A percentile compares a stretch with the other conserved stretches of the same genome.
Evolutionary conservation across 1,140 invertebrate genomes (phyloP).

Genomic region (Zaprionus africanus): DNA sequence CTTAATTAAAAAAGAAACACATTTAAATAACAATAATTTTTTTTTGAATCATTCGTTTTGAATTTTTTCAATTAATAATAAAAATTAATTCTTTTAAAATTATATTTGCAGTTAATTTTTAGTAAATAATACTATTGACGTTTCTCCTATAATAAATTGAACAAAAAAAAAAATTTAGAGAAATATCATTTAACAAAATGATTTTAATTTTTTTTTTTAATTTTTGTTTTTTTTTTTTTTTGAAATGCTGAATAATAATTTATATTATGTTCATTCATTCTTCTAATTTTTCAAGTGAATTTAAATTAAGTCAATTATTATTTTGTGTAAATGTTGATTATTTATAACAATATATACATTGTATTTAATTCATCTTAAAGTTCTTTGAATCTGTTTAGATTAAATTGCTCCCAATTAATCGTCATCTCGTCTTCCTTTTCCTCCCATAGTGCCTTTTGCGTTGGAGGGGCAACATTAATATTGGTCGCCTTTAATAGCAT

Average conservation of each 20-base stretch:
- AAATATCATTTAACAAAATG: no score
- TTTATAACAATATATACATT: no score
- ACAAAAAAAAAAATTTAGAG: no score
- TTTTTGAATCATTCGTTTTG: no score
- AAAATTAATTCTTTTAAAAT: no score
- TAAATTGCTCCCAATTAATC: slow-evolving; percentile 15
- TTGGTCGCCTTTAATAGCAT: slow-evolving; percentile 55
- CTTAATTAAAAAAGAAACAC: not conserved
- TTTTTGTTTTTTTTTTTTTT: not conserved
- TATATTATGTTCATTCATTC: not conserved
- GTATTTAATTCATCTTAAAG: not conserved
- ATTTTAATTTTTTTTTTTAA: not conserved
- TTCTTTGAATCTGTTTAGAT: slow-evolving; percentile 6
- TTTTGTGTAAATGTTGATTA: not conserved
- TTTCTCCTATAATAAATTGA: no score
- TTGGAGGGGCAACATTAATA: slow-evolving; percentile 31
- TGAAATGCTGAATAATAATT: not conserved
- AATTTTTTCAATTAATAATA: no score
- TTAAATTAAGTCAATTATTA: not conserved
- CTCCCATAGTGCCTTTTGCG: slow-evolving; percentile 6
- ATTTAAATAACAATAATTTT: not conserved
- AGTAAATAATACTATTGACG: no score
- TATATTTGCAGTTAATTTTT: no score
- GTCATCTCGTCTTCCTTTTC: not conserved
- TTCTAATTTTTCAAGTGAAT: not conserved